Conservation (phyloP, 2,888 invertebrate genomes). For the Mystacides longicornis region DNA sequence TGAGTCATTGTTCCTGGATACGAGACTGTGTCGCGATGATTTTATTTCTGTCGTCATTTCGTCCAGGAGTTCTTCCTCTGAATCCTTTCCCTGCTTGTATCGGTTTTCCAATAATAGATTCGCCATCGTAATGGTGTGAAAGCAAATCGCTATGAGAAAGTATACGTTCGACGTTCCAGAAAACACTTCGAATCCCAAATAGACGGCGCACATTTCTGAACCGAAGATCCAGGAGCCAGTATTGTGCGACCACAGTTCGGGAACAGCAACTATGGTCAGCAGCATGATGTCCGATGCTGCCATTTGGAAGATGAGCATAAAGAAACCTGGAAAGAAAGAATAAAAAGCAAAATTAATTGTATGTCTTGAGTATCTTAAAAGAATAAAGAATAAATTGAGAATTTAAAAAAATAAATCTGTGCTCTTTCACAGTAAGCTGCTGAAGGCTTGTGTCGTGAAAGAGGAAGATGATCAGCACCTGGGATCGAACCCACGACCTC, state of each 20-base stretch:
- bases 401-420: no score
- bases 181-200: conserved; percentile 49
- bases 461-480: no score
- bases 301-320: conserved; percentile 47
- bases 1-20: conserved; percentile 39
- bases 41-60: conserved; percentile 43
- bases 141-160: conserved; percentile 48
- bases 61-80: conserved; percentile 32
- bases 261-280: conserved; percentile 39
- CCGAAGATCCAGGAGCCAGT: conserved; percentile 47
- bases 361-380: no score
- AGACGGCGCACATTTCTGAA: conserved; percentile 43
- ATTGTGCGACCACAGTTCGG: conserved; percentile 49
- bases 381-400: no score
- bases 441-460: no score
- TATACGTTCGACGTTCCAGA: conserved; percentile 50
- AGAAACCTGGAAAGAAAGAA: conserved; percentile 46
- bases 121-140: conserved; percentile 50
- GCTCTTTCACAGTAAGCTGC: no score
- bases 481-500: no score
- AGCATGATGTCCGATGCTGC: conserved; percentile 44
- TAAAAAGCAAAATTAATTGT: no score
- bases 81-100: conserved; percentile 37
- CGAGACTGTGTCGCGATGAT: conserved; percentile 44
- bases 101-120: conserved; percentile 32